Conservation (phyloP, 2,113 vertebrate species). For the Apteryx mantelli region DNA sequence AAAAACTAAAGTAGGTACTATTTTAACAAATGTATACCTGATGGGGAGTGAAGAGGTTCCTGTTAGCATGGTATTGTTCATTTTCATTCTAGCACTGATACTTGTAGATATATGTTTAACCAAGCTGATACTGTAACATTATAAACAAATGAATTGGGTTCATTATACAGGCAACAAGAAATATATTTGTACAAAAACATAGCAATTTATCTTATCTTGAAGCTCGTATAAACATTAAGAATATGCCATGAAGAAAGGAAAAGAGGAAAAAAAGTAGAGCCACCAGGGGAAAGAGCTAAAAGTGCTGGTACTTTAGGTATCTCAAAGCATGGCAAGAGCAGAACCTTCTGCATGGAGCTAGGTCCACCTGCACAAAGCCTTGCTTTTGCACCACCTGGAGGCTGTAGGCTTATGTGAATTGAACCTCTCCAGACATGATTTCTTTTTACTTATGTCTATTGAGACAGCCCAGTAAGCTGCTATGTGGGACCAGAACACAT, state of each 20-base stretch:
- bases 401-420: not conserved
- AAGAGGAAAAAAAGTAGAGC: not conserved
- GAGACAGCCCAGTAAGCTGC: not conserved
- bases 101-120: not conserved
- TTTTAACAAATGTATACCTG: not conserved
- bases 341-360: not conserved
- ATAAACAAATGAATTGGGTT: not conserved
- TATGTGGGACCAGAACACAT: not conserved
- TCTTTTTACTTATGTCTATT: not conserved
- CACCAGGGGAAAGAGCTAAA: not conserved
- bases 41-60: not conserved
- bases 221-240: not conserved
- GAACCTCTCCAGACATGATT: not conserved
- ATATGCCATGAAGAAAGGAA: not conserved
- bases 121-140: not conserved
- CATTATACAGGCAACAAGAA: not conserved
- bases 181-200: not conserved
- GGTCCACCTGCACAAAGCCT: not conserved
- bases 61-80: not conserved
- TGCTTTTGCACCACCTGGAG: slow-evolving; percentile 23
- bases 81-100: not conserved
- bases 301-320: not conserved
- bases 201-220: not conserved
- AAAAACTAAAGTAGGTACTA: not conserved
- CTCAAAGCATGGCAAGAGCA: not conserved